These are phyloP conservation scores for Drosophila arizonae DNA, from an alignment of 1,140 invertebrate genomes.

Conservation along the genomic window DNA sequence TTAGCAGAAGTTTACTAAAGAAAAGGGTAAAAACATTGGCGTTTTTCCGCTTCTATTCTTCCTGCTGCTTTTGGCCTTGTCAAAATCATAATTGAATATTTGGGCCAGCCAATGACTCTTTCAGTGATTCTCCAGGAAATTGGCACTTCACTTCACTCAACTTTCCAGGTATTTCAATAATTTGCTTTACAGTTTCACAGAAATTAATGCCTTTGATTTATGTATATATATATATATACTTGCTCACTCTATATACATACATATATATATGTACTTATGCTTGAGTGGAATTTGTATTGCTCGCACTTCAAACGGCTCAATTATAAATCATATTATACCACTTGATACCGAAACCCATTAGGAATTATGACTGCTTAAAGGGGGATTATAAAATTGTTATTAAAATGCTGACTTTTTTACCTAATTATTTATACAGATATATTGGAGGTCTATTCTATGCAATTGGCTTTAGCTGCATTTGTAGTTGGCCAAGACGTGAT, in stretches of 20 bases:
- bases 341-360: not conserved
- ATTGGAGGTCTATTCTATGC: not conserved
- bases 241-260: not conserved
- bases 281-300: not conserved
- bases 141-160: not conserved
- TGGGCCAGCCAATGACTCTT: constrained; percentile 6
- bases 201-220: constrained; percentile 16
- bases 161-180: constrained; percentile 10
- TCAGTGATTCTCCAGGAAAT: constrained; percentile 11
- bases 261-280: not conserved
- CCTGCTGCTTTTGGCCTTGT: too few relatives aligned
- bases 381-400: not conserved
- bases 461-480: not conserved
- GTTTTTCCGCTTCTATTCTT: too few relatives aligned
- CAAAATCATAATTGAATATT: not conserved
- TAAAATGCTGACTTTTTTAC: not conserved
- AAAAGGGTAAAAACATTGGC: too few relatives aligned
- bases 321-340: not conserved
- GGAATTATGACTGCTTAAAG: not conserved
- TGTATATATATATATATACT: not conserved
- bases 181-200: not conserved
- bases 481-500: constrained; percentile 24
- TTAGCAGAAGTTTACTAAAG: too few relatives aligned
- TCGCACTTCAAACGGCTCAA: not conserved
- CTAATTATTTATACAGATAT: not conserved